A percentile compares a stretch with the other conserved stretches of the same genome.
These are phyloP conservation scores for Heliornis fulica DNA, from an alignment of 2,113 vertebrate genomes.

Conservation along the genomic window DNA sequence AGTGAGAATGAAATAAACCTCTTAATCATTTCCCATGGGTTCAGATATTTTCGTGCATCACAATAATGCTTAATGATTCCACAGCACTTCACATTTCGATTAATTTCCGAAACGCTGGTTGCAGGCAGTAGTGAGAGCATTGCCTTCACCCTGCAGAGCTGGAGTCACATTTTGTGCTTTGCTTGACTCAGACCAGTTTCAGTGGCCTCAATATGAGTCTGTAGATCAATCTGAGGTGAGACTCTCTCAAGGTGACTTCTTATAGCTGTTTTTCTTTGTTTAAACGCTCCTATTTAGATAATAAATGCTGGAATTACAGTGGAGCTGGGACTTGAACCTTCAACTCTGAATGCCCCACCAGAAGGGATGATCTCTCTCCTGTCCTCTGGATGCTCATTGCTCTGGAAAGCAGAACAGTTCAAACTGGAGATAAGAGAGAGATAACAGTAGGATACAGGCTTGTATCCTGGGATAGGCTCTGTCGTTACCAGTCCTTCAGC, in stretches of 20 bases:
- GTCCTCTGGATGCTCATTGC: not conserved
- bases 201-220: not conserved
- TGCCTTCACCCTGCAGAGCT: not conserved
- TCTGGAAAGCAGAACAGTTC: not conserved
- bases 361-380: not conserved
- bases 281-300: not conserved
- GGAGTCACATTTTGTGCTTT: not conserved
- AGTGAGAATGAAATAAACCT: not conserved
- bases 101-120: not conserved
- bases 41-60: not conserved
- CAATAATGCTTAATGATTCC: not conserved
- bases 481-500: not conserved
- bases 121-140: not conserved
- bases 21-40: not conserved
- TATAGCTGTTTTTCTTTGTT: not conserved
- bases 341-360: not conserved
- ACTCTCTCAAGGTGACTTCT: not conserved
- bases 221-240: not conserved
- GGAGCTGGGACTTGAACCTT: not conserved
- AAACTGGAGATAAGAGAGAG: not conserved
- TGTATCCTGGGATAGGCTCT: not conserved
- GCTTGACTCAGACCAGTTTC: not conserved
- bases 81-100: not conserved
- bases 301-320: not conserved
- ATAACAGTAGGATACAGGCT: not conserved